These are phyloP conservation scores for Polymixis flavicincta DNA, from an alignment of 2,888 invertebrate genomes.

Conservation along the genomic window DNA sequence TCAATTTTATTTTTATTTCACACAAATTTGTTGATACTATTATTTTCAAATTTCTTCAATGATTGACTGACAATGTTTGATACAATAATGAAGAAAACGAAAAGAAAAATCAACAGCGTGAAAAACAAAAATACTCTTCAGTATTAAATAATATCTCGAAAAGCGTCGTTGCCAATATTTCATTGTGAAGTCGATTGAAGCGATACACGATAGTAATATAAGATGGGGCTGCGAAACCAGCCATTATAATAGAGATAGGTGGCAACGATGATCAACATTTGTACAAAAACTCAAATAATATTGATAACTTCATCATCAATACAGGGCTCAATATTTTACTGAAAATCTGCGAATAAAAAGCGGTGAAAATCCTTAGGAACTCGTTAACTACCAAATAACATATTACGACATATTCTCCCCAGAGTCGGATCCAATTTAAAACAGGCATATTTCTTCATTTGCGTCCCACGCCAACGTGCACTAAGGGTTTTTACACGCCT, in stretches of 20 bases:
- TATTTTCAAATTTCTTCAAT: slow-evolving; percentile 17
- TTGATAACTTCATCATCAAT: too few relatives aligned
- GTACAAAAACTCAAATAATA: not conserved
- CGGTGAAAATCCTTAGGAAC: not conserved
- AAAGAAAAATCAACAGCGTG: not conserved
- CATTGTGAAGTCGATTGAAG: slow-evolving; percentile 11
- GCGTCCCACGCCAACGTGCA: not conserved
- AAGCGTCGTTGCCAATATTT: slow-evolving; percentile 13
- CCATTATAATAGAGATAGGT: not conserved
- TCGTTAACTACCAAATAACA: not conserved
- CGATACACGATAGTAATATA: not conserved
- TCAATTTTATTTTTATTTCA: not conserved
- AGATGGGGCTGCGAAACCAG: not conserved
- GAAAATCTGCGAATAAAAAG: not conserved
- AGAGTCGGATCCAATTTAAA: not conserved
- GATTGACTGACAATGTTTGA: not conserved
- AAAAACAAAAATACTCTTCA: not conserved
- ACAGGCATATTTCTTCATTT: not conserved
- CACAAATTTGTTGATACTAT: not conserved
- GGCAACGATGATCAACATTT: not conserved
- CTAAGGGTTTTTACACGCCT: not conserved
- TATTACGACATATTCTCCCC: not conserved
- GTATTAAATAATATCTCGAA: slow-evolving; percentile 1
- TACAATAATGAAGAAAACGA: not conserved
- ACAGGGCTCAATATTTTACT: too few relatives aligned